Evolutionary conservation across 64 coral and sea anemone species (phyloP).

Genomic region (Hydrozoanthus tunicans): DNA sequence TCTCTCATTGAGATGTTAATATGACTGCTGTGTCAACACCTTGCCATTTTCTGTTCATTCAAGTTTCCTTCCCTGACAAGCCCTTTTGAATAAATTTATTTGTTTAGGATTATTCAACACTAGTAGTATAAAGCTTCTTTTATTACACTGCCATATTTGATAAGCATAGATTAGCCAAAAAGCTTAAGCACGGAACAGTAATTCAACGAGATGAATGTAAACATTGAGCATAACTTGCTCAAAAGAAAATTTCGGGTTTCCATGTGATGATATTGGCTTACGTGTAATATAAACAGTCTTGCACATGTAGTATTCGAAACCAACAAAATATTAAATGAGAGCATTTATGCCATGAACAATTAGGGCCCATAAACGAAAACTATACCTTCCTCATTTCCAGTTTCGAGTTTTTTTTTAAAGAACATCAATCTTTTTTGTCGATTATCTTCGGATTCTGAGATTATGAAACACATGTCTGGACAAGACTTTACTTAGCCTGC

Average conservation of each 20-base stretch:
- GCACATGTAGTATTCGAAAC: not conserved
- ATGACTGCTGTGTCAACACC: not conserved
- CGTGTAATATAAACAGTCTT: not conserved
- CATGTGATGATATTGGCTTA: not conserved
- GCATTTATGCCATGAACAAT: not conserved
- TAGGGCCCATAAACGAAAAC: not conserved
- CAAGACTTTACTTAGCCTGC: not conserved
- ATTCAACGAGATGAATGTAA: not conserved
- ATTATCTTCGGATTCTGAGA: not conserved
- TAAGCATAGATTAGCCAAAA: not conserved
- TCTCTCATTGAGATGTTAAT: slow-evolving; percentile 29
- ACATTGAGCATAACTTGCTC: not conserved
- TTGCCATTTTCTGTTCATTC: not conserved
- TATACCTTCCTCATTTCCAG: not conserved
- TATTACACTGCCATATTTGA: not conserved
- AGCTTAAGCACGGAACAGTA: not conserved
- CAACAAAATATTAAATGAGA: not conserved
- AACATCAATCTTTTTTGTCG: not conserved
- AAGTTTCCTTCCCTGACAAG: not conserved
- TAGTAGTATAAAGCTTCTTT: not conserved
- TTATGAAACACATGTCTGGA: slow-evolving; percentile 31
- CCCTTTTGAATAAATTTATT: slow-evolving; percentile 32
- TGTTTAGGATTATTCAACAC: slow-evolving; percentile 25
- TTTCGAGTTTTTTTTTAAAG: not conserved
- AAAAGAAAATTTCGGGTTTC: not conserved